Conservation (phyloP, 2,888 invertebrate species). For the Coelinius sp. region DNA sequence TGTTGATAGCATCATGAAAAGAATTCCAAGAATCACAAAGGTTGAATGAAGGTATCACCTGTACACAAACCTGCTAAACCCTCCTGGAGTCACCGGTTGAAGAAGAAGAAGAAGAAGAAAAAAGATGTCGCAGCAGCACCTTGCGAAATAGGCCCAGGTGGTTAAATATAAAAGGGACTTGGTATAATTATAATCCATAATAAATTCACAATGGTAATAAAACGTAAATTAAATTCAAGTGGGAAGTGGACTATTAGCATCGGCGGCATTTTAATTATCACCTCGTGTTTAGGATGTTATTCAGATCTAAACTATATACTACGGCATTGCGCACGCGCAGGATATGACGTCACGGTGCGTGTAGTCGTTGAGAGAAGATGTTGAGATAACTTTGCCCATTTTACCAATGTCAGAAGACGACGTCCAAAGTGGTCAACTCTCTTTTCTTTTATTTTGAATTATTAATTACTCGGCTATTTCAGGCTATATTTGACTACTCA, state of each 20-base stretch:
- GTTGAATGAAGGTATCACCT: constrained; percentile 21
- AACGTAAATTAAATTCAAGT: constrained; percentile 1
- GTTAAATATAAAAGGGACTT: not conserved
- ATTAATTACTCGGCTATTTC: constrained; percentile 33
- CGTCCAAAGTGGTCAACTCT: not conserved
- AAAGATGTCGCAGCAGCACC: constrained; percentile 22
- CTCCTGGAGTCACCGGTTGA: constrained; percentile 8
- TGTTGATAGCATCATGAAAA: not conserved
- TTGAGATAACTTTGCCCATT: constrained; percentile 6
- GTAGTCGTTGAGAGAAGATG: constrained; percentile 41
- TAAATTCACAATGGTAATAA: constrained; percentile 5
- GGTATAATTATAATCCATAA: not conserved
- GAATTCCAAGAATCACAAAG: constrained; percentile 16
- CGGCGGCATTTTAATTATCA: constrained; percentile 49
- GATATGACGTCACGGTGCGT: constrained; percentile 51
- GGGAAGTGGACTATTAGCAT: constrained; percentile 44
- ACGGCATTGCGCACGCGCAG: constrained; percentile 47
- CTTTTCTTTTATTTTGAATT: constrained; percentile 20
- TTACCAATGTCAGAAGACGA: constrained; percentile 1
- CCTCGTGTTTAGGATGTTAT: constrained; percentile 50
- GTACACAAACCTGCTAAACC: not conserved
- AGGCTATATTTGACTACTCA: too few relatives aligned
- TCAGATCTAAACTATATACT: constrained; percentile 27
- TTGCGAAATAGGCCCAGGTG: constrained; percentile 38
- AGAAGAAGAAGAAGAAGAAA: not conserved